These are phyloP conservation scores for Hyla sarda DNA, from an alignment of 2,113 vertebrate genomes.

Conservation along the genomic window DNA sequence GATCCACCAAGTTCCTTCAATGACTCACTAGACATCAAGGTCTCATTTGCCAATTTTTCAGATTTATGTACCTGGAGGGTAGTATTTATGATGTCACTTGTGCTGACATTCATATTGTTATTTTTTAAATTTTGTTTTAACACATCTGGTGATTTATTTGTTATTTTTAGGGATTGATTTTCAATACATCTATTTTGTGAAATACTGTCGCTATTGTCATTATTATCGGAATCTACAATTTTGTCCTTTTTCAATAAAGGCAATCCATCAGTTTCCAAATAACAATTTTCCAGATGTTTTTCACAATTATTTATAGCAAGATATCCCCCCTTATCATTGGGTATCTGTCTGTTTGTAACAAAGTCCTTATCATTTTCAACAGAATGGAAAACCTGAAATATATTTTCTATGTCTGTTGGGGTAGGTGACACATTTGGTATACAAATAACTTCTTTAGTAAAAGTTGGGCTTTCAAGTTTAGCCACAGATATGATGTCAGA, in stretches of 20 bases:
- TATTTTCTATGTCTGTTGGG: slow-evolving; percentile 29
- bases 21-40: slow-evolving; percentile 10
- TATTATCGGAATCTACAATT: not conserved
- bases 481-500: slow-evolving; percentile 55
- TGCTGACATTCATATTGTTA: slow-evolving; percentile 31
- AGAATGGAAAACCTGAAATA: slow-evolving; percentile 15
- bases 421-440: slow-evolving; percentile 39
- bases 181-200: not conserved
- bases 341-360: slow-evolving; percentile 34
- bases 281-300: not conserved
- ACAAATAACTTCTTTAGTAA: slow-evolving; percentile 43
- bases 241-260: not conserved
- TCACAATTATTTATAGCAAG: not conserved
- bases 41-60: not conserved
- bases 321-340: not conserved
- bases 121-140: slow-evolving; percentile 41
- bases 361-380: not conserved
- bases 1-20: slow-evolving; percentile 25
- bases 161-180: not conserved
- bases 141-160: slow-evolving; percentile 19
- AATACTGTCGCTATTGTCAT: not conserved
- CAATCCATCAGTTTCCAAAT: not conserved
- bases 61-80: not conserved
- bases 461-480: not conserved
- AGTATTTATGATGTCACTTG: not conserved